Percentiles rank a stretch among this genome's conserved stretches.
These are phyloP conservation scores for Prochilodus magdalenae DNA, from an alignment of 2,113 vertebrate genomes.

Conservation along the genomic window DNA sequence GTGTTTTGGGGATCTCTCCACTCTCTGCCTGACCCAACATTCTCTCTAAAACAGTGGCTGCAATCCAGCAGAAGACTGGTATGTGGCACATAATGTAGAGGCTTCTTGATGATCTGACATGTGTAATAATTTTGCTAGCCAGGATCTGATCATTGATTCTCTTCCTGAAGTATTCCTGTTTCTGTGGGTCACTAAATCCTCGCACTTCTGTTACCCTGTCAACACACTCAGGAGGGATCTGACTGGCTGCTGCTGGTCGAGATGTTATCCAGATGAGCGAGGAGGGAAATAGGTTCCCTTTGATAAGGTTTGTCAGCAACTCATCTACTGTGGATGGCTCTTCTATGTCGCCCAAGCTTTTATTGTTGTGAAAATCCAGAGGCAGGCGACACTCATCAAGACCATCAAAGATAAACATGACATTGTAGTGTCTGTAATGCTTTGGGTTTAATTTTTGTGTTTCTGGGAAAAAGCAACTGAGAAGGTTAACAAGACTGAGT, in stretches of 20 bases:
- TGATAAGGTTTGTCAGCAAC: background rate
- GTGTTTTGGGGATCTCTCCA: background rate
- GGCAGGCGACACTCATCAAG: background rate
- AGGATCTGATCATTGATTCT: background rate
- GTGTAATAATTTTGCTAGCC: background rate
- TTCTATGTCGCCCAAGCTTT: background rate
- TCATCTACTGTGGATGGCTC: background rate
- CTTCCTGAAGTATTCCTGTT: background rate
- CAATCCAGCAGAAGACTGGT: background rate
- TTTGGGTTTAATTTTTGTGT: background rate
- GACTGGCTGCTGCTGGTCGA: background rate
- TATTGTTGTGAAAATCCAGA: background rate
- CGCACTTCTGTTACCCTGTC: background rate
- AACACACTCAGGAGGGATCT: background rate
- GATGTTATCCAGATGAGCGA: background rate
- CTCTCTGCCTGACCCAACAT: background rate
- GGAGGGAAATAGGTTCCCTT: background rate
- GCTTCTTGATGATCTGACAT: background rate
- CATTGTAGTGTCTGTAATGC: background rate
- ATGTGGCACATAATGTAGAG: slow-evolving; percentile 10
- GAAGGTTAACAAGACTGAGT: background rate
- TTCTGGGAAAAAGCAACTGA: background rate
- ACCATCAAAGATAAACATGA: background rate
- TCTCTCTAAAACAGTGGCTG: background rate
- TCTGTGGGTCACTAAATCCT: background rate